phyloP scores from a whole-genome alignment of 2,797 vertebrate species.

The Sparidentex hasta region DNA sequence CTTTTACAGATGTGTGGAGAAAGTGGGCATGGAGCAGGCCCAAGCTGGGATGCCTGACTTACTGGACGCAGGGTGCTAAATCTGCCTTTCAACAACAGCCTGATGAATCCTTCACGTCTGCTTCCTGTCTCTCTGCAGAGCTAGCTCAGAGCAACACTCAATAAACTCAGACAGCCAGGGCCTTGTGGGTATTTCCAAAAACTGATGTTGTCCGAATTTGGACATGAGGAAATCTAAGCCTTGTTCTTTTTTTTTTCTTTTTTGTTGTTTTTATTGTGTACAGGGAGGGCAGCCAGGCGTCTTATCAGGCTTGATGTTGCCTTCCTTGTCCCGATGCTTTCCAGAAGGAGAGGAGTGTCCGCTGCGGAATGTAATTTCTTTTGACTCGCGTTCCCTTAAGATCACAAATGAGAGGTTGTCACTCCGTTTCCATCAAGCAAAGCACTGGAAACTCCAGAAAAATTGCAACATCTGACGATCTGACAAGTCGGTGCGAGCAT shows the following conservation, averaged over 20 bases:
- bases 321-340: constrained; percentile 42
- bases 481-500: constrained; percentile 33
- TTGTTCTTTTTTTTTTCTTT: constrained; percentile 9
- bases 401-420: constrained; percentile 43
- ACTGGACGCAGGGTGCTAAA: constrained; percentile 72
- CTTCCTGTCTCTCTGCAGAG: constrained; percentile 25
- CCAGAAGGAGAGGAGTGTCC: constrained; percentile 43
- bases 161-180: constrained; percentile 37
- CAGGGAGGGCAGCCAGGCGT: constrained; percentile 58
- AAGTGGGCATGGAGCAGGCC: constrained; percentile 69
- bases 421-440: constrained; percentile 61
- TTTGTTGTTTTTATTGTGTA: constrained; percentile 12
- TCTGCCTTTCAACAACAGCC: constrained; percentile 67
- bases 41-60: constrained; percentile 60
- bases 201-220: constrained; percentile 48
- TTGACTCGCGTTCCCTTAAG: constrained; percentile 52
- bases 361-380: constrained; percentile 60
- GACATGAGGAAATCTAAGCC: constrained; percentile 26
- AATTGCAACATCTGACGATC: constrained; percentile 41
- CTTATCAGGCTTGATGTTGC: constrained; percentile 71
- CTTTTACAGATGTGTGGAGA: constrained; percentile 82
- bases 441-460: constrained; percentile 56
- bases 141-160: constrained; percentile 7
- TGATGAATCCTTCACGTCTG: constrained; percentile 56
- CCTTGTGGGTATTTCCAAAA: constrained; percentile 51